A percentile compares a stretch with the other conserved stretches of the same genome.
These are phyloP conservation scores for Megaceryle alcyon DNA, from an alignment of 2,797 vertebrate genomes.

Conservation along the genomic window DNA sequence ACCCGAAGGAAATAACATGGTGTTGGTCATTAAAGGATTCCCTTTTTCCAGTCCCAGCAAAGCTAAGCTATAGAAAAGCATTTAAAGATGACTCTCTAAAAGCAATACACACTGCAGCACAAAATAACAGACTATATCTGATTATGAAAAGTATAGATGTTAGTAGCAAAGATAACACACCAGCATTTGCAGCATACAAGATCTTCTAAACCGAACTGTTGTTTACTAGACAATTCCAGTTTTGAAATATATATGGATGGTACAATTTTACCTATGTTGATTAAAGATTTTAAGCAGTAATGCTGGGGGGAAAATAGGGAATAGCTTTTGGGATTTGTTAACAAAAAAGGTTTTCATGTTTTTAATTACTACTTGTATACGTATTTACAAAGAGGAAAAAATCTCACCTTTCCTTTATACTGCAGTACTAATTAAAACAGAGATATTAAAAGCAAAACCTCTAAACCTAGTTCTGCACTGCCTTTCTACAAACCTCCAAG, in stretches of 20 bases:
- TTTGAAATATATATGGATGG: not conserved
- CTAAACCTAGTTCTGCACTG: not conserved
- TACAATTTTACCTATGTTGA: not conserved
- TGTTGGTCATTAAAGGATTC: constrained; percentile 38
- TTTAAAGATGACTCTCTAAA: not conserved
- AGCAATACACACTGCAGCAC: not conserved
- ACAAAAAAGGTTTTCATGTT: not conserved
- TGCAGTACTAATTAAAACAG: not conserved
- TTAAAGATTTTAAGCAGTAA: not conserved
- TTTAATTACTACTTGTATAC: not conserved
- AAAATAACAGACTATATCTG: not conserved
- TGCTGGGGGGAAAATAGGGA: not conserved
- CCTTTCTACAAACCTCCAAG: not conserved
- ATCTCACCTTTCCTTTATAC: not conserved
- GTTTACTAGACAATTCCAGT: not conserved
- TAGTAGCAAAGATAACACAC: not conserved
- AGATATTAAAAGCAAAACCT: not conserved
- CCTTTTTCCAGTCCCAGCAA: not conserved
- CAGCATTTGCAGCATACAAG: not conserved
- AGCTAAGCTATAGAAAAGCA: not conserved
- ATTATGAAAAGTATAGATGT: not conserved
- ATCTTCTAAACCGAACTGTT: not conserved
- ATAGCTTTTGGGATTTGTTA: not conserved
- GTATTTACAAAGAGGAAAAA: not conserved
- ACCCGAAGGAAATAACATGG: constrained; percentile 50